A percentile compares a stretch with the other conserved stretches of the same genome.
phyloP scores from a whole-genome alignment of 2,888 invertebrate genomes.

The Tenthredo notha region DNA sequence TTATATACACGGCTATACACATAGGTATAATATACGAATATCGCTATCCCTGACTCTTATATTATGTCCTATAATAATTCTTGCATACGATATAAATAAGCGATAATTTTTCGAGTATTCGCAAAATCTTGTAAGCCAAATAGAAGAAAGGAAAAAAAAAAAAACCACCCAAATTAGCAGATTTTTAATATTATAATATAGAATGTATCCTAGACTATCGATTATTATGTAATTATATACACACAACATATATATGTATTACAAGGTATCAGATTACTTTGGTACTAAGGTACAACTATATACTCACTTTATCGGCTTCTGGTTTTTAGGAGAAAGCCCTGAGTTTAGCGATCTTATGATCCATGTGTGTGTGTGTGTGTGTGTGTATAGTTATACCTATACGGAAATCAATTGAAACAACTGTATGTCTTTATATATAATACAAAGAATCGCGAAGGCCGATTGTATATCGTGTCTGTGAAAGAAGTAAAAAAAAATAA shows the following conservation, averaged over 20 bases:
- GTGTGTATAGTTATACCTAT: neutral
- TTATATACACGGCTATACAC: neutral
- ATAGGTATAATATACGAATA: neutral
- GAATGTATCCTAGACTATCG: too few species aligned
- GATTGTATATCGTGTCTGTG: neutral
- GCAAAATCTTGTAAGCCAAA: too few species aligned
- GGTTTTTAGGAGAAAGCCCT: constrained; percentile 31
- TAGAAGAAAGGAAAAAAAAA: too few species aligned
- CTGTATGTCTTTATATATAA: neutral
- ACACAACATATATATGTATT: too few species aligned
- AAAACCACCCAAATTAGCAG: too few species aligned
- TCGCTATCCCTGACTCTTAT: neutral
- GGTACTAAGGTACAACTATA: neutral
- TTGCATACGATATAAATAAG: too few species aligned
- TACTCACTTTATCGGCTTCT: constrained; percentile 3
- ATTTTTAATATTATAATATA: too few species aligned
- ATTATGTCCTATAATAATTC: too few species aligned
- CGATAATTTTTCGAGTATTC: too few species aligned
- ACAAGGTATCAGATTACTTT: too few species aligned
- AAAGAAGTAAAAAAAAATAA: too few species aligned
- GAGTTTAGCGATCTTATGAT: neutral
- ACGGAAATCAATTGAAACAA: constrained; percentile 17
- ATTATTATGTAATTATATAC: too few species aligned
- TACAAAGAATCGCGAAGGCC: neutral
- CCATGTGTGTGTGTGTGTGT: neutral